phyloP scores from a whole-genome alignment of 2,113 vertebrate species.

The Seriola dumerili region DNA sequence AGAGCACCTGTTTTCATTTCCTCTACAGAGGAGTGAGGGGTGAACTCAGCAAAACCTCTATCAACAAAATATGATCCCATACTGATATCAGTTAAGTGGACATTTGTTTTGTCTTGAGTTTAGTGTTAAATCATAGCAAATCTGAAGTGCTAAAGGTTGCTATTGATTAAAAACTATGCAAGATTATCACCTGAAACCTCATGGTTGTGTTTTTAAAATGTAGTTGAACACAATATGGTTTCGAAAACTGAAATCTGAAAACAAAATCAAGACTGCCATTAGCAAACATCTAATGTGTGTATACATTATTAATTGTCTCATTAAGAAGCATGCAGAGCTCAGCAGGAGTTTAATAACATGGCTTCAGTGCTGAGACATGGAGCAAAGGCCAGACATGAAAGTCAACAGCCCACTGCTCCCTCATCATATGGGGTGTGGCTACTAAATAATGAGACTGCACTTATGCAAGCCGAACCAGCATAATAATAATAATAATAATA shows the following conservation, averaged over 20 bases:
- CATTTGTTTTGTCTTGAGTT: neutral
- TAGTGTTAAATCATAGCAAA: neutral
- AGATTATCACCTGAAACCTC: neutral
- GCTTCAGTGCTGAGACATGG: conserved; percentile 14
- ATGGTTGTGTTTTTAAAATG: neutral
- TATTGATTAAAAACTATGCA: neutral
- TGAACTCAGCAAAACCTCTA: neutral
- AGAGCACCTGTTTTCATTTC: conserved; percentile 54
- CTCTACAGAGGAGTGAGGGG: conserved; percentile 25
- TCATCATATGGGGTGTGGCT: neutral
- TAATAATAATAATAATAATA: too few species aligned
- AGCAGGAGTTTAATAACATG: conserved; percentile 36
- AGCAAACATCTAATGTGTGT: neutral
- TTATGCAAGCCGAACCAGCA: too few species aligned
- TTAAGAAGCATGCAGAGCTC: conserved; percentile 15
- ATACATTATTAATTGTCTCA: conserved; percentile 36
- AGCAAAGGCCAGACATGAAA: conserved; percentile 1
- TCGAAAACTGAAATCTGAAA: neutral
- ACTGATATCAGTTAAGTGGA: conserved; percentile 20
- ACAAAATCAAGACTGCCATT: neutral
- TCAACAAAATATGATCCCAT: neutral
- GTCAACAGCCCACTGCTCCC: neutral
- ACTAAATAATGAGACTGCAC: too few species aligned
- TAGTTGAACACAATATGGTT: neutral
- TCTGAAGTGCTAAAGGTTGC: neutral